Conservation (phyloP, 1,140 invertebrate genomes). For the Campoletis sonorensis region DNA sequence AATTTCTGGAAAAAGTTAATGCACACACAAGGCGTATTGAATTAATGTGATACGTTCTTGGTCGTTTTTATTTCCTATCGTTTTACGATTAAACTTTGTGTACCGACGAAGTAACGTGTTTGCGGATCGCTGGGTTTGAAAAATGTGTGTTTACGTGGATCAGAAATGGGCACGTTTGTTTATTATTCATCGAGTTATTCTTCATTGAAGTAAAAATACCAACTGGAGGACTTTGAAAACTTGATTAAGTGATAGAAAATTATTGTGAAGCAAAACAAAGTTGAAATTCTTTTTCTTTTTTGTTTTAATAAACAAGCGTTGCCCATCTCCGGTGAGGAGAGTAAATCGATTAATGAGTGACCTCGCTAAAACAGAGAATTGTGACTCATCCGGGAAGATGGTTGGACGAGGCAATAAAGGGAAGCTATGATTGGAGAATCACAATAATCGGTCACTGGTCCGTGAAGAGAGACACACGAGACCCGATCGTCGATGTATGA, state of each 20-base stretch:
- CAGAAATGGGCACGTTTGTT: no score
- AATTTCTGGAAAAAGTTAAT: slow-evolving; percentile 77
- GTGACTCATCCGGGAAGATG: neutral
- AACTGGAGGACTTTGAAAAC: neutral
- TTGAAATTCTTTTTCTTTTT: neutral
- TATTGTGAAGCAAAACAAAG: neutral
- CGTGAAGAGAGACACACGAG: neutral
- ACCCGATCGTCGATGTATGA: neutral
- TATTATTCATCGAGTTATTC: no score
- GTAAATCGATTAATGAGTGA: slow-evolving; percentile 1
- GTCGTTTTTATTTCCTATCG: neutral
- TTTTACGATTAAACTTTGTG: neutral
- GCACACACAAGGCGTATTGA: slow-evolving; percentile 75
- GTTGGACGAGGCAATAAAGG: neutral
- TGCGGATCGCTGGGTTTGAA: no score
- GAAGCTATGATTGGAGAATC: neutral
- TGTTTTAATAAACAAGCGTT: neutral
- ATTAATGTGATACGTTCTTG: slow-evolving; percentile 63
- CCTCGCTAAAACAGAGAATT: neutral
- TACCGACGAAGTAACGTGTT: neutral
- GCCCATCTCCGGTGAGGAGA: neutral
- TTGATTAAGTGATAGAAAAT: neutral
- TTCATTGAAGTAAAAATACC: no score
- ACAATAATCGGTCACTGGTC: slow-evolving; percentile 41
- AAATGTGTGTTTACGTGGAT: no score